phyloP scores from a whole-genome alignment of 2,113 vertebrate genomes.

The Hippopotamus amphibius region DNA sequence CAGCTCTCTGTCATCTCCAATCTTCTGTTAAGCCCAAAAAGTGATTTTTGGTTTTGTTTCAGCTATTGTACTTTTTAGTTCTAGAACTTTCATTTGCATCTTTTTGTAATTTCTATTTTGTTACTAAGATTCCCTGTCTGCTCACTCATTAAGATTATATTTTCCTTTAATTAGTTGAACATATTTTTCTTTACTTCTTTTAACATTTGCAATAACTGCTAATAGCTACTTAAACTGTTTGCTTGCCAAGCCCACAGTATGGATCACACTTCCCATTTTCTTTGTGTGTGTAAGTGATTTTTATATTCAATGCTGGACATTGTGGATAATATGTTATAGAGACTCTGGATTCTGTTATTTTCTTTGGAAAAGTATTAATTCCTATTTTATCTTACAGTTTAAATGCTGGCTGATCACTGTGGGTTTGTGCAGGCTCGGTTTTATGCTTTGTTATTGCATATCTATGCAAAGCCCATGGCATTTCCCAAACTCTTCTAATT shows the following conservation, averaged over 20 bases:
- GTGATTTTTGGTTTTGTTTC: conserved; percentile 41
- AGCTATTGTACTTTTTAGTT: conserved; percentile 24
- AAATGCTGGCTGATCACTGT: not conserved
- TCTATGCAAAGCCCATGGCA: not conserved
- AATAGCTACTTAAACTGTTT: conserved; percentile 18
- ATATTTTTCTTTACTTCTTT: conserved; percentile 21
- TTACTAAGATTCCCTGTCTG: not conserved
- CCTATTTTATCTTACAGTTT: conserved; percentile 31
- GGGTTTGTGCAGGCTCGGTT: not conserved
- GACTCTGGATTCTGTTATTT: conserved; percentile 35
- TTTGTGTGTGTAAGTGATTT: not conserved
- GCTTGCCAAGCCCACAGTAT: not conserved
- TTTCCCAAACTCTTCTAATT: not conserved
- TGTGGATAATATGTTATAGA: not conserved
- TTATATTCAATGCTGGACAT: not conserved
- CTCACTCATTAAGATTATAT: not conserved
- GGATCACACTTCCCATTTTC: not conserved
- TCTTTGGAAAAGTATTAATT: not conserved
- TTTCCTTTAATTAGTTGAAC: conserved; percentile 49
- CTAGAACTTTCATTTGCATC: conserved; percentile 4
- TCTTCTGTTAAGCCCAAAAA: conserved; percentile 27
- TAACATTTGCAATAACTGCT: not conserved
- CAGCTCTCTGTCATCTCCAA: conserved; percentile 40
- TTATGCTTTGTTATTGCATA: not conserved
- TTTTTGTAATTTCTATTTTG: conserved; percentile 47